Conservation (phyloP, 2,113 vertebrate species). For the Labrus mixtus region DNA sequence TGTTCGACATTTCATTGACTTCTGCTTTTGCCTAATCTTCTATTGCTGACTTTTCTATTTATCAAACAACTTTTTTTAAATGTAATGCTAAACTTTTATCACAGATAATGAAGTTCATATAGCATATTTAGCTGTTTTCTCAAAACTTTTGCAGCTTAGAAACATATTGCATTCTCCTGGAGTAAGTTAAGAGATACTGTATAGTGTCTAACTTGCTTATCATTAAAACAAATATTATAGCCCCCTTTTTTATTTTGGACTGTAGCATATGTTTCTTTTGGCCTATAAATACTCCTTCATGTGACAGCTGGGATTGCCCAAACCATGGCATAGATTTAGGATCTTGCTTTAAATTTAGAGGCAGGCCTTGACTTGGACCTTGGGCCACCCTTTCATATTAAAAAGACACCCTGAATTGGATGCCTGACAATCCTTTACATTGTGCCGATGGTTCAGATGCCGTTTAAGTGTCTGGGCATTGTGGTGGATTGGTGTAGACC, state of each 20-base stretch:
- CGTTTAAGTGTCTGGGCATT: constrained; percentile 33
- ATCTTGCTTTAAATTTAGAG: constrained; percentile 71
- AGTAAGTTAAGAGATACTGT: no score
- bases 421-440: constrained; percentile 27
- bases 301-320: constrained; percentile 72
- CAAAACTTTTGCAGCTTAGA: no score
- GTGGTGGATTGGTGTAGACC: constrained; percentile 11
- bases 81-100: neutral
- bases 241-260: constrained; percentile 38
- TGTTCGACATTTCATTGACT: neutral
- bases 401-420: constrained; percentile 12
- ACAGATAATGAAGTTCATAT: neutral
- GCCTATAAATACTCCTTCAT: constrained; percentile 78
- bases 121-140: no score
- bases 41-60: no score
- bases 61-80: neutral
- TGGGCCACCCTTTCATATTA: constrained; percentile 32
- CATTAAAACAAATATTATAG: constrained; percentile 41
- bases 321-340: constrained; percentile 58
- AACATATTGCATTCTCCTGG: no score
- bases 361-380: constrained; percentile 59
- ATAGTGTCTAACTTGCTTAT: constrained; percentile 49
- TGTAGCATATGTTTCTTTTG: constrained; percentile 64
- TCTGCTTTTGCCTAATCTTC: neutral
- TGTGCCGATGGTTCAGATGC: constrained; percentile 46